Evolutionary conservation across 2,888 invertebrate species (phyloP), one percentile per base, ranked within the genome.

Genomic region (Temnothorax ravouxi): DNA sequence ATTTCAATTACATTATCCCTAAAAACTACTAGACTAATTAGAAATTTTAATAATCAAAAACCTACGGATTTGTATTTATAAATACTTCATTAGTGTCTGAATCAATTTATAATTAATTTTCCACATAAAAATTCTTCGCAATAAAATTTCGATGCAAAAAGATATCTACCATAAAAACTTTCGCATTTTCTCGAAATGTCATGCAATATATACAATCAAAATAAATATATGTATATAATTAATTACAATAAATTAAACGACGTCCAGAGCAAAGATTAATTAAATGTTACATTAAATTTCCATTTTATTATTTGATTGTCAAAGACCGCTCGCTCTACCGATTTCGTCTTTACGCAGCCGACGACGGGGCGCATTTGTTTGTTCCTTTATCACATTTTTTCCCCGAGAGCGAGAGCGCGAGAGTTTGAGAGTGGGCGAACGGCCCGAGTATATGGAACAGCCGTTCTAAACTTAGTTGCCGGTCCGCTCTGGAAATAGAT

Each of bases 401-500:
- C 29, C 87, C 88, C 87, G 79, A 79, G 47, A 79, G 47, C 88
- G 88, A 90, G 67, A 77, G 87, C 88, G 67, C 89, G 88, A 88
- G 88, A 88, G 85, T 88, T 86, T 86, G 90, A 91, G 91, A 92
- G 93, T 93, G 91, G 92, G 93, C 93, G 92, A 92, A 91, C 91
- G 91, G 91, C 91, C 90, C 92, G 92, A 92, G 93, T 94, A 95
- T 94, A 95, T 95, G 94, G 94, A 94, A 94, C 95, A 93, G 90
- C 90, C 89, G 91, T 89, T 92, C 94, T 95, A 95, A 94, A 94
- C 91, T 94, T 95, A 94, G 94, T 91, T 90, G 91, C 91, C 92
- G 92, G 94, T 93, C 93, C 93, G 94, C 91, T 94, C 95, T 94
- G 94, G 93, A 95, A 95, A 95, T 95, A 95, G 94, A 94, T 93